Evolutionary conservation across 2,113 vertebrate genomes (phyloP), one percentile per base, ranked within the genome.

Genomic region (Noctilio leporinus): DNA sequence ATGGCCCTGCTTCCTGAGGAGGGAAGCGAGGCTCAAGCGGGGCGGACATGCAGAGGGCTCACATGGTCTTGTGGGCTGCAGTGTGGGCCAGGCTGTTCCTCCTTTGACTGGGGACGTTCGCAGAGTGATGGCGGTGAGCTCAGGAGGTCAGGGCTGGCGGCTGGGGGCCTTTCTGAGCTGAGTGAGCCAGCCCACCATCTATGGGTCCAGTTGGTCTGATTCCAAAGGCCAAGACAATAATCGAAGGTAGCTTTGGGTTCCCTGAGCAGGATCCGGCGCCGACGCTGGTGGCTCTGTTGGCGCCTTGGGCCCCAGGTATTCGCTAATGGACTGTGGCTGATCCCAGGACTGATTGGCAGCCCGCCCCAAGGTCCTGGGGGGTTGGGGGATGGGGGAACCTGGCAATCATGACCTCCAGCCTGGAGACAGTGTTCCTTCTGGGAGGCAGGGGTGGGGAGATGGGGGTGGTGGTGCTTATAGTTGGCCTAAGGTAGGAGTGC

Each of bases 251-350:
- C 91, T 91, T 80, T 77, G 86, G 93, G 86, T 87, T 96, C 96
- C 69, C 92, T 53, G 75, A 72, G 96, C 70, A 86, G 96, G 80
- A 92, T 78, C 96, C 11, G 93, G 96, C n/a, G n/a, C 96, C 70
- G 14, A 59, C 0, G 70, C 76, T 59, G 70, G 95, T 93, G 40
- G 70, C 67, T 96, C 49, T 14, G 3, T 94, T 92, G 94, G 96
- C 73, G 88, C 91, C 93, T 83, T 2, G 17, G 72, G 86, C 91
- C 90, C 62, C 49, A 88, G 93, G 91, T 85, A 82, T 57, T 89
- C 2, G 16, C 92, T 97, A 97, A 97, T 97, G 96, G 96, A 96
- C 85, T 65, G 82, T 80, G 96, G 94, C 97, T 96, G 96, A 92
- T 96, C 88, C 94, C n/a, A 5, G 91, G 67, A 43, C 94, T 96